Base-by-base conservation (phyloP, 2,113 vertebrate genomes). In the Leptobrachium ailaonicum region DNA sequence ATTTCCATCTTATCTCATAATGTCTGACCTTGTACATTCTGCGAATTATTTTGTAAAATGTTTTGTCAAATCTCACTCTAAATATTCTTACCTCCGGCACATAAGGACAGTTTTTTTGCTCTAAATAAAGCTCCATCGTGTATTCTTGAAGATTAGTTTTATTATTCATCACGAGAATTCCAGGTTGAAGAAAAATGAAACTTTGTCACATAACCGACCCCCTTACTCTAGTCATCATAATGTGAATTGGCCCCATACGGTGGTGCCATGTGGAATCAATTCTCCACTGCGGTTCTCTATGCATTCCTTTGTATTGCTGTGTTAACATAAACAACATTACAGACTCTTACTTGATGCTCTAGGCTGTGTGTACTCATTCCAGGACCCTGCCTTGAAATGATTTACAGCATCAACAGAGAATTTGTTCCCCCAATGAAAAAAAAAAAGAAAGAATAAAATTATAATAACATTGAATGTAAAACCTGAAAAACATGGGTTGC, bases 271-370 rank as follows among this genome's bases (percentile, higher is more conserved):
- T 79, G 78, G 78, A 74, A 80, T 80, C 71, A 74, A 80, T 74
- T 80, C 64, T 73, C 63, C 58, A 41, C 54, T 80, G 71, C 54
- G 78, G 71, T 56, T 68, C 69, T 80, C 72, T 80, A 67, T 68
- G 78, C 62, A 80, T 80, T 80, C 78, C 78, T 74, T 80, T 74
- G 78, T 80, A 74, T 74, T 67, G 78, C 78, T 20, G 78, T 67
- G 71, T 56, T 67, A 80, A 73, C 77, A 73, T 73, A 80, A 80
- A 80, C 78, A 80, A 80, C 73, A 74, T 74, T 80, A 80, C 71
- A 80, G 71, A 44, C 71, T 47, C 56, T 80, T 68, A 67, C 63
- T 73, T 64, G 41, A 71, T 66, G 71, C 77, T 73, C 72, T 56
- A 66, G 77, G 62, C 70, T 79, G 60, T 73, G 71, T 80, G 77